Percentiles rank a stretch among this genome's conserved stretches.
These are phyloP conservation scores for Campaea margaritaria DNA, from an alignment of 2,888 invertebrate genomes.

Conservation along the genomic window DNA sequence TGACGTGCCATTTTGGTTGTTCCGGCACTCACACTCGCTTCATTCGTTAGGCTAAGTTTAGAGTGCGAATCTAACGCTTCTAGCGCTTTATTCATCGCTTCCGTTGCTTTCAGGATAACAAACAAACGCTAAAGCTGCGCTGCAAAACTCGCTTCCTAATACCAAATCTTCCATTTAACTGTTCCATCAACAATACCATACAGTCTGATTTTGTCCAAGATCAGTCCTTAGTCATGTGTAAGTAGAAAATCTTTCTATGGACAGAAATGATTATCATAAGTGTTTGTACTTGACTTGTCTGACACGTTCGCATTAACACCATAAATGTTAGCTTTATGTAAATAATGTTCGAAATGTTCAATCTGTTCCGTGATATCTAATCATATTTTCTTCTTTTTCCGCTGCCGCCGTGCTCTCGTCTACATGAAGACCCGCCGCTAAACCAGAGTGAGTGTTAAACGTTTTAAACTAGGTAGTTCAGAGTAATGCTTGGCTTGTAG, in stretches of 20 bases:
- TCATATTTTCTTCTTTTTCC: slow-evolving; percentile 69
- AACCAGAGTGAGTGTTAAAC: slow-evolving; percentile 87
- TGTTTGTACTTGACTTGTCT: slow-evolving; percentile 40
- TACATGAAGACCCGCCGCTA: slow-evolving; percentile 87
- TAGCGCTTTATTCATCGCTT: slow-evolving; percentile 74
- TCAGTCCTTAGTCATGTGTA: slow-evolving; percentile 54
- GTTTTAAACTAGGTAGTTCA: slow-evolving; percentile 43
- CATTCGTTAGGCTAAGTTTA: slow-evolving; percentile 78
- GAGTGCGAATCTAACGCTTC: slow-evolving; percentile 72
- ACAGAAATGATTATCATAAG: slow-evolving; percentile 45
- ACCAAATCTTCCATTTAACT: slow-evolving; percentile 60
- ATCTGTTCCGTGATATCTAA: slow-evolving; percentile 58
- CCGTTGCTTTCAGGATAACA: slow-evolving; percentile 71
- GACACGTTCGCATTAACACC: slow-evolving; percentile 56
- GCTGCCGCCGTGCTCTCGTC: slow-evolving; percentile 70
- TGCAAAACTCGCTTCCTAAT: slow-evolving; percentile 59
- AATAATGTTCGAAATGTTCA: slow-evolving; percentile 44
- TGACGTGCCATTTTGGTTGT: slow-evolving; percentile 82
- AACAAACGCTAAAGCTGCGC: slow-evolving; percentile 57
- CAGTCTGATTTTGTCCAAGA: slow-evolving; percentile 49
- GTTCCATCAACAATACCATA: slow-evolving; percentile 39
- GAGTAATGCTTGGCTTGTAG: slow-evolving; percentile 73
- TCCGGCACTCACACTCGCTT: slow-evolving; percentile 79
- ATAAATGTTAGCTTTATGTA: slow-evolving; percentile 53
- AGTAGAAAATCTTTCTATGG: slow-evolving; percentile 61